Conservation (phyloP, 1,140 invertebrate genomes). For the Drosophila arizonae region DNA sequence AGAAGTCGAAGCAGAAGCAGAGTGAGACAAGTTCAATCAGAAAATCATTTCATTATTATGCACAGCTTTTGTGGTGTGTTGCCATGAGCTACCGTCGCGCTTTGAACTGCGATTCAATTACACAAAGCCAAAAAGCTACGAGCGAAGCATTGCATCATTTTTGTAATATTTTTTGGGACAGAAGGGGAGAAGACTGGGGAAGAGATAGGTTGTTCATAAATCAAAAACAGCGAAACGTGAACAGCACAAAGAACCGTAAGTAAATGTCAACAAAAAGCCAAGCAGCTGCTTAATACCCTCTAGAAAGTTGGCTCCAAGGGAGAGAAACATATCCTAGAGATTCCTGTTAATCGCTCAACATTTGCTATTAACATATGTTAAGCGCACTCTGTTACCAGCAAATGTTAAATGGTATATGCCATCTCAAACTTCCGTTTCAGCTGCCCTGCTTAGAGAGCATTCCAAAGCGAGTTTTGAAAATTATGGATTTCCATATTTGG, state of each 20-base stretch:
- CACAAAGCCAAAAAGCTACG: slow-evolving; percentile 48
- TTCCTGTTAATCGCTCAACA: neutral
- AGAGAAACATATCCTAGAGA: neutral
- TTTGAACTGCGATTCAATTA: slow-evolving; percentile 67
- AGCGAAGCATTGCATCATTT: slow-evolving; percentile 59
- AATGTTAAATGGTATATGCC: neutral
- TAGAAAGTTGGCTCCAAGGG: neutral
- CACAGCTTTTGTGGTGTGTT: slow-evolving; percentile 41
- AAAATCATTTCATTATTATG: slow-evolving; percentile 17
- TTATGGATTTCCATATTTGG: slow-evolving; percentile 68
- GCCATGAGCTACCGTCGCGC: slow-evolving; percentile 46
- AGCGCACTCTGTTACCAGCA: neutral
- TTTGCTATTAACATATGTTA: neutral
- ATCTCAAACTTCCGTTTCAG: neutral
- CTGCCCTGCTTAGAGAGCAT: neutral
- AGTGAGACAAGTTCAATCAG: slow-evolving; percentile 56
- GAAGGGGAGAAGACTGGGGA: neutral
- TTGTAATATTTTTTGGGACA: slow-evolving; percentile 40
- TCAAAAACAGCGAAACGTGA: slow-evolving; percentile 39
- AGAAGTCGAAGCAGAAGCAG: slow-evolving; percentile 16
- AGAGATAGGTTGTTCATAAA: slow-evolving; percentile 47
- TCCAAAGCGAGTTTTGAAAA: slow-evolving; percentile 32
- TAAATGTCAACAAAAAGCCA: neutral
- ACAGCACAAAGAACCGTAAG: neutral
- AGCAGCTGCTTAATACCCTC: slow-evolving; percentile 31